These are phyloP conservation scores for Lycocerus yunnanus DNA, from an alignment of 2,888 invertebrate genomes.

Conservation along the genomic window DNA sequence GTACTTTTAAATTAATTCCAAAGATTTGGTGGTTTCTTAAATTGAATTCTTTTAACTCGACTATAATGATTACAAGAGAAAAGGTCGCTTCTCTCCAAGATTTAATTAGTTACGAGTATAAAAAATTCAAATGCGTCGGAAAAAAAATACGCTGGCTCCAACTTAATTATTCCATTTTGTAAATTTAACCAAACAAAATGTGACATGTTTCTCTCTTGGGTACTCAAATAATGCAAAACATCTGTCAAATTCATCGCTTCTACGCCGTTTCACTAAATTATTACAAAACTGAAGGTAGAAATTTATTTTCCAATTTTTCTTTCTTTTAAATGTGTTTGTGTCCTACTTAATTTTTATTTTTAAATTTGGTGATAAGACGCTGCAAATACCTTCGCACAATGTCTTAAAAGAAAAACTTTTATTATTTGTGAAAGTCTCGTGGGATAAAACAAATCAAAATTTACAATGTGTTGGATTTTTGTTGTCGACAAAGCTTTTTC, in stretches of 20 bases:
- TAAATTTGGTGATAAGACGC: background rate
- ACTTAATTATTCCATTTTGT: background rate
- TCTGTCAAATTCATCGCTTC: background rate
- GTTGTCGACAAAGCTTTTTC: background rate
- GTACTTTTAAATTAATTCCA: background rate
- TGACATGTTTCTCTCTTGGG: background rate
- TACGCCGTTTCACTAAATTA: background rate
- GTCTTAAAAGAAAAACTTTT: background rate
- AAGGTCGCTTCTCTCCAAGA: background rate
- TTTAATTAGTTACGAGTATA: background rate
- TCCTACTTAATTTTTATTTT: background rate
- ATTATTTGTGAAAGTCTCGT: background rate
- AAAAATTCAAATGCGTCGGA: background rate
- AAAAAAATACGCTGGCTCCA: background rate
- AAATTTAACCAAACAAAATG: background rate
- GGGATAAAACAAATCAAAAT: background rate
- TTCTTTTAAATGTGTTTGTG: background rate
- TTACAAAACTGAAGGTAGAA: background rate
- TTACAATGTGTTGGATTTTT: background rate
- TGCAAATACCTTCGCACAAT: background rate
- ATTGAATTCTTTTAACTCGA: background rate
- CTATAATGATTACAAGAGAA: background rate
- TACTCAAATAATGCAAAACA: background rate
- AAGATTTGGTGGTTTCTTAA: background rate
- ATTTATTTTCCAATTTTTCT: background rate